Base-by-base conservation (phyloP, 2,888 invertebrate species). In the Glaucopsyche alexis region DNA sequence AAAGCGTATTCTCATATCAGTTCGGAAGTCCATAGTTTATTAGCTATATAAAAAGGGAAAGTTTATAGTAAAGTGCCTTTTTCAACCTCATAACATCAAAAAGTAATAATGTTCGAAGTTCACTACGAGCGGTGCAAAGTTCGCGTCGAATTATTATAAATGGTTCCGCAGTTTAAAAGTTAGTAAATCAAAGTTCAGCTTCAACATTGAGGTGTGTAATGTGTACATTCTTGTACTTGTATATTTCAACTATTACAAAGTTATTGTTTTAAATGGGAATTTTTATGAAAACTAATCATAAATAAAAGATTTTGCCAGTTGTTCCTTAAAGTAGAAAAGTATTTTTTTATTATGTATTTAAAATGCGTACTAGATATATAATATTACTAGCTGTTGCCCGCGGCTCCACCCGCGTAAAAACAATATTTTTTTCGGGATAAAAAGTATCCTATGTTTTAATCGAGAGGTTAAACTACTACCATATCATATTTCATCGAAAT, bases 1-100 rank as follows among this genome's bases (percentile, higher is more conserved):
- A 29, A 60, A 38, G 13, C 11, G 13, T 29, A 16, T n/a, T 14
- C n/a, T 29, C 6, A 6, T 60, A 60, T 60, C 60, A 60, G 60
- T 55, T 55, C 55, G 13, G 60, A 60, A 60, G 19, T 60, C 29
- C 29, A 14, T 29, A 60, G 13, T 60, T 60, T 60, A 60, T 60
- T 6, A 38, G 60, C 29, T 29, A 60, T 38, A 60, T 60, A 60
- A 60, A 60, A 60, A 60, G 29, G 60, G 60, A 38, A 60, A 60
- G 60, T 60, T 60, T 60, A 60, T 60, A 38, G 60, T 29, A 29
- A 60, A 60, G 60, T 60, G 60, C 29, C 60, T 29, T 60, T 60
- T 60, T 60, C 60, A 38, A 60, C 60, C 60, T 60, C 60, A 60
- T 60, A 60, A 60, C 60, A 60, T 60, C 60, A 60, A 60, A 60